Evolutionary conservation across 2,797 vertebrate species (phyloP), one percentile per base, ranked within the genome.

Genomic region (Mico argentatus): DNA sequence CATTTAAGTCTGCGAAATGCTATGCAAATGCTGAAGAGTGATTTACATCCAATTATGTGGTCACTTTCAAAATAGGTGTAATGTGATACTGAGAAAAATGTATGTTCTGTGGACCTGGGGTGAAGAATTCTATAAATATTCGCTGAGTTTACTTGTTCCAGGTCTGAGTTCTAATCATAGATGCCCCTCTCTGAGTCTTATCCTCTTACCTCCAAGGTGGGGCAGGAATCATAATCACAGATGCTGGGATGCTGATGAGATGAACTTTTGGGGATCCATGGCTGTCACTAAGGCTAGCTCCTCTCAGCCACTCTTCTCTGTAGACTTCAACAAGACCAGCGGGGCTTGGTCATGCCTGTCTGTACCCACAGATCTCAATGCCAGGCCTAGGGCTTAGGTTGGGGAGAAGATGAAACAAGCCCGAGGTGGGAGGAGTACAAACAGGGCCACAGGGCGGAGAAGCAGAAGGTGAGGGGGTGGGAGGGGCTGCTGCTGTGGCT

Each of bases 391-490:
- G 89, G 50, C 2, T 9, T 6, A 26, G 48, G 26, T 3, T 0
- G 13, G 36, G 64, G 10, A 41, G 10, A 30, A n/a, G 67, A 52
- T 4, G 5, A 72, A 36, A 30, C 4, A 11, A 5, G n/a, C 6
- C 1, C 36, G 12, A 27, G 5, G 7, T 36, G 8, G 59, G 39
- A 22, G n/a, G 8, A 1, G 0, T 12, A 55, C 36, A 39, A 9
- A 1, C 5, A 1, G 46, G 36, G 2, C 7, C 57, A 9, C 22
- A 4, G 19, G n/a, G 9, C 15, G 9, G 52, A 20, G 8, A 7
- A 48, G 17, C 46, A 22, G 7, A 14, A 41, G 26, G 8, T 0
- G 0, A 2, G 5, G 0, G 20, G 30, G 10, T 12, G 9, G 2
- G 70, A 13, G 36, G 41, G 33, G 1, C 6, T 2, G 0, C 17